These are phyloP conservation scores for Volucella inflata DNA, from an alignment of 2,888 invertebrate genomes.

Conservation along the genomic window DNA sequence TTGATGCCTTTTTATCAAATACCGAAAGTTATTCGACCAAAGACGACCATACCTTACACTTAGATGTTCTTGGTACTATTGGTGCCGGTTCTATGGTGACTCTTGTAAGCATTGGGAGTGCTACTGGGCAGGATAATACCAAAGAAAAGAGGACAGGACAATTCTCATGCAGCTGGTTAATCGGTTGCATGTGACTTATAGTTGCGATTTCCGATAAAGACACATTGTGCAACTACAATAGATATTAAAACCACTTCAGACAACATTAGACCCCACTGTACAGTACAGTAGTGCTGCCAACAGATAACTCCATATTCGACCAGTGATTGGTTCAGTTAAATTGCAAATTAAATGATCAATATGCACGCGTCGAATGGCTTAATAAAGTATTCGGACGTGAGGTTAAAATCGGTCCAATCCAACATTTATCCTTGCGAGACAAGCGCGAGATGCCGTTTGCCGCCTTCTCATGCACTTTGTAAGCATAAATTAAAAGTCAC, in stretches of 20 bases:
- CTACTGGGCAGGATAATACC: too few species aligned
- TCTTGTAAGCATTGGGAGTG: too few species aligned
- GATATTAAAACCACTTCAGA: not conserved
- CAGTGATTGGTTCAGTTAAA: conserved; percentile 49
- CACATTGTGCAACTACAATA: not conserved
- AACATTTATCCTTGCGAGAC: conserved; percentile 20
- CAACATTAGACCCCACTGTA: conserved; percentile 28
- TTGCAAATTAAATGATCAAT: conserved; percentile 68
- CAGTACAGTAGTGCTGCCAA: conserved; percentile 5
- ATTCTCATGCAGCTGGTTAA: too few species aligned
- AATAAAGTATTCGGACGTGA: conserved; percentile 68
- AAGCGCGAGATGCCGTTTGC: not conserved
- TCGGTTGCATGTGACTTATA: too few species aligned
- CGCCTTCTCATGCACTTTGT: conserved; percentile 48
- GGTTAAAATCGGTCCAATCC: conserved; percentile 54
- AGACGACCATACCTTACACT: too few species aligned
- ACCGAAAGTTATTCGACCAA: too few species aligned
- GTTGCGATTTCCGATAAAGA: too few species aligned
- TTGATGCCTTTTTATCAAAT: too few species aligned
- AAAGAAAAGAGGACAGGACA: too few species aligned
- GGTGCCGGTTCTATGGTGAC: too few species aligned
- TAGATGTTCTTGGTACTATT: too few species aligned
- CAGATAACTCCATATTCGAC: conserved; percentile 39
- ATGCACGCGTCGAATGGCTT: conserved; percentile 70
- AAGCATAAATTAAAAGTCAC: conserved; percentile 64